These are phyloP conservation scores for Gallinago paraguaiae DNA, from an alignment of 2,113 vertebrate species.

Conservation along the genomic window DNA sequence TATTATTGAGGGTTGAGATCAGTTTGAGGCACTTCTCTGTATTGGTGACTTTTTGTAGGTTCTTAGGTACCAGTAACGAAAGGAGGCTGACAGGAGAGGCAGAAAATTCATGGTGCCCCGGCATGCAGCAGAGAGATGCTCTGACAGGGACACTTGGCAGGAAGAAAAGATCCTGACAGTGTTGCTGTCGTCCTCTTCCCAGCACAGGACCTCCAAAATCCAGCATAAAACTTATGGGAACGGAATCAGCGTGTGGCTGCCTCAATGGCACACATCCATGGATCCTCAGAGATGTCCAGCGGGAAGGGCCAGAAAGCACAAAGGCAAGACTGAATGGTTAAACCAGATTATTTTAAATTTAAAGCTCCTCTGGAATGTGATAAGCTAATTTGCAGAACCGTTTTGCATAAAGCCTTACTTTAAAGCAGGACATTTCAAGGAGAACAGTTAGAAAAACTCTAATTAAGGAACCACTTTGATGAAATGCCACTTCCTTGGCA, in stretches of 20 bases:
- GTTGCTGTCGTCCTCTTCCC: neutral
- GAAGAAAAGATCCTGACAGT: neutral
- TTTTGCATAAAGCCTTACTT: neutral
- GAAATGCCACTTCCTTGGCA: neutral
- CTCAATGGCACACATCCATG: neutral
- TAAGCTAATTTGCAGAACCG: neutral
- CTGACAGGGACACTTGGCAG: neutral
- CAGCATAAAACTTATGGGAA: neutral
- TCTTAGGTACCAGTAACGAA: neutral
- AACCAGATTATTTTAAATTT: neutral
- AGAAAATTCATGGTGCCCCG: neutral
- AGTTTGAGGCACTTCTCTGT: neutral
- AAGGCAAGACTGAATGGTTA: neutral
- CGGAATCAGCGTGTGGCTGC: neutral
- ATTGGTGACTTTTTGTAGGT: neutral
- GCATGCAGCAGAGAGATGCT: neutral
- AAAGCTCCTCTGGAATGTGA: neutral
- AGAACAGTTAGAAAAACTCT: neutral
- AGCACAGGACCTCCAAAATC: neutral
- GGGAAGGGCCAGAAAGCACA: neutral
- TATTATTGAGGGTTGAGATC: rapidly evolving
- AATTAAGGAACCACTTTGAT: neutral
- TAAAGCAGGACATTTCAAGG: neutral
- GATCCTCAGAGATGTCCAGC: neutral
- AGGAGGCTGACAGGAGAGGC: neutral